These are phyloP conservation scores for Nylanderia fulva DNA, from an alignment of 1,140 invertebrate species.

Conservation along the genomic window DNA sequence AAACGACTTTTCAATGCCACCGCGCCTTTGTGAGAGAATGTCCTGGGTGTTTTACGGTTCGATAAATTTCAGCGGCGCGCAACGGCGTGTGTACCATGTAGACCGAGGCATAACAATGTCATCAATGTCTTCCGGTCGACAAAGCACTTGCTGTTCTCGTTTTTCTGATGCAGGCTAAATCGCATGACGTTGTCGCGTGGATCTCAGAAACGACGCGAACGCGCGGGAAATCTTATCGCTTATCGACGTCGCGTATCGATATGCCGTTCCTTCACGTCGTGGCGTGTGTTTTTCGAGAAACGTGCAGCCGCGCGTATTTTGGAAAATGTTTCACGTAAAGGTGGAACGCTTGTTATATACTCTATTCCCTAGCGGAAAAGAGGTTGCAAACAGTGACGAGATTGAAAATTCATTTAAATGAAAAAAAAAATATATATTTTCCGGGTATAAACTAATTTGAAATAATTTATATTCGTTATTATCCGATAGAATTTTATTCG, in stretches of 20 bases:
- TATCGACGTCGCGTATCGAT: conserved; percentile 17
- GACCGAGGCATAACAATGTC: conserved; percentile 62
- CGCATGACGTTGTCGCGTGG: conserved; percentile 26
- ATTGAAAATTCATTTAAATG: background rate
- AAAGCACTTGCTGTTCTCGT: conserved; percentile 50
- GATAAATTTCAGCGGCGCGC: conserved; percentile 53
- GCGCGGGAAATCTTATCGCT: conserved; percentile 44
- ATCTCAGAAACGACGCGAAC: conserved; percentile 9
- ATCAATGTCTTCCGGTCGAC: conserved; percentile 67
- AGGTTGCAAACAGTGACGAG: background rate
- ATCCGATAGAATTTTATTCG: background rate
- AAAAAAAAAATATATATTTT: background rate
- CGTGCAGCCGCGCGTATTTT: background rate
- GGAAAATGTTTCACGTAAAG: background rate
- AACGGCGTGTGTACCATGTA: conserved; percentile 44
- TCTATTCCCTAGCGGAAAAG: too few relatives aligned
- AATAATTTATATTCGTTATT: background rate
- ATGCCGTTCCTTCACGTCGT: background rate
- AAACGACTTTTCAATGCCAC: conserved; percentile 50
- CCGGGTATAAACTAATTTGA: background rate
- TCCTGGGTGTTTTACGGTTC: conserved; percentile 43
- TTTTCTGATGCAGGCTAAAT: conserved; percentile 47
- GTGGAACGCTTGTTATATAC: background rate
- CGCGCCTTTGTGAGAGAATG: conserved; percentile 20
- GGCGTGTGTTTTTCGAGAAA: background rate